A percentile compares a stretch with the other conserved stretches of the same genome.
Conservation (phyloP, 2,797 vertebrate species). For the Furcifer pardalis region DNA sequence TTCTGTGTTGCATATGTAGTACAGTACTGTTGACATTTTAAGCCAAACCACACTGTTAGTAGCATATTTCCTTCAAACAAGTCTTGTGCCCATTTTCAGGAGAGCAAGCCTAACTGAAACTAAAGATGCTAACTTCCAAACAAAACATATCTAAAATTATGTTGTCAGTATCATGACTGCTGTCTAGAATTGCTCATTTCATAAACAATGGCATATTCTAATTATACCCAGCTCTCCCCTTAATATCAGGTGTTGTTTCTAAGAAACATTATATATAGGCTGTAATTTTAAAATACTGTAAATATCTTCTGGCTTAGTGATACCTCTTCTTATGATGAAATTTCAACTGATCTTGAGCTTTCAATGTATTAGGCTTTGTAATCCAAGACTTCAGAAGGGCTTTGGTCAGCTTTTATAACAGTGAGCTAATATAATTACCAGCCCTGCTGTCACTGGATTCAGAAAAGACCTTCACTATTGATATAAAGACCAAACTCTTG, state of each 20-base stretch:
- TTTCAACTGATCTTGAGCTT: background rate
- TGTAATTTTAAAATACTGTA: background rate
- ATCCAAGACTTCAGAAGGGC: conserved; percentile 23
- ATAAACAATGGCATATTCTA: conserved; percentile 32
- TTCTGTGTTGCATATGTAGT: conserved; percentile 42
- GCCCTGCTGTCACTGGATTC: conserved; percentile 35
- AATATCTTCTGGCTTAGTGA: background rate
- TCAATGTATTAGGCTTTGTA: conserved; percentile 5
- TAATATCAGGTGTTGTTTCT: conserved; percentile 40
- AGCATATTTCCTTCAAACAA: background rate
- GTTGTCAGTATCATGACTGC: background rate
- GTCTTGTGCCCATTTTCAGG: background rate
- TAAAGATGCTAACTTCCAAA: background rate
- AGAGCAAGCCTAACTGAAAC: background rate
- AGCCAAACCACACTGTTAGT: conserved; percentile 33
- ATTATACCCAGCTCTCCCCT: conserved; percentile 45
- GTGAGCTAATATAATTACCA: conserved; percentile 28
- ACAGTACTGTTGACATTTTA: conserved; percentile 30
- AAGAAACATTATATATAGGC: conserved; percentile 51
- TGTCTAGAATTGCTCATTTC: background rate
- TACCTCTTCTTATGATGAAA: conserved; percentile 51
- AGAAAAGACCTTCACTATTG: conserved; percentile 9
- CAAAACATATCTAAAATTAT: background rate
- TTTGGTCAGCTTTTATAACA: conserved; percentile 27
- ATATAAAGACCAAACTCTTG: conserved; percentile 23